A percentile compares a stretch with the other conserved stretches of the same genome.
phyloP scores from a whole-genome alignment of 2,113 vertebrate genomes.

The Nestor notabilis region DNA sequence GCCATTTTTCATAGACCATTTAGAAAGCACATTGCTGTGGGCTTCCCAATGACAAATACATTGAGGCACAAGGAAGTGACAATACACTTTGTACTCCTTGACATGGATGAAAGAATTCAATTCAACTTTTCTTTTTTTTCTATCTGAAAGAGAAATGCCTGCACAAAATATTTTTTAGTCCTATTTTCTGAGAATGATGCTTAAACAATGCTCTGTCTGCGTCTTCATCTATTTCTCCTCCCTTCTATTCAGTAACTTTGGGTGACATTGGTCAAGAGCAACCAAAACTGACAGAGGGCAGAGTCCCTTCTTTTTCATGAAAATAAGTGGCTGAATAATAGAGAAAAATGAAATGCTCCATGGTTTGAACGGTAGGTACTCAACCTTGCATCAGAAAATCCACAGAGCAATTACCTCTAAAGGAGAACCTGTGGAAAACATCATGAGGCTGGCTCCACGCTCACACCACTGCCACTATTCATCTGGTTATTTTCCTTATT shows the following conservation, averaged over 20 bases:
- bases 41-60: constrained; percentile 43
- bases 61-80: neutral
- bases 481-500: neutral
- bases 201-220: neutral
- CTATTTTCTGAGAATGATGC: neutral
- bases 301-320: neutral
- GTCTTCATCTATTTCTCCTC: neutral
- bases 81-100: constrained; percentile 24
- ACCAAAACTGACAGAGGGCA: neutral
- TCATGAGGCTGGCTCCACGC: rapidly evolving
- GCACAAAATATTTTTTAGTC: neutral
- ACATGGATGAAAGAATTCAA: constrained; percentile 43
- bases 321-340: neutral
- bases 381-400: neutral
- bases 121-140: neutral
- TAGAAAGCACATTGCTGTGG: constrained; percentile 5
- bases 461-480: neutral
- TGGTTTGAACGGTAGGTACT: neutral
- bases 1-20: constrained; percentile 24
- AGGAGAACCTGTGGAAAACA: neutral
- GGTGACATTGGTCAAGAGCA: neutral
- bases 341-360: neutral
- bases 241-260: neutral
- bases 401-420: neutral
- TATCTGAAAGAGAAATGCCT: neutral